These are phyloP conservation scores for Vollenhovia emeryi DNA, from an alignment of 1,140 invertebrate genomes.

Conservation along the genomic window DNA sequence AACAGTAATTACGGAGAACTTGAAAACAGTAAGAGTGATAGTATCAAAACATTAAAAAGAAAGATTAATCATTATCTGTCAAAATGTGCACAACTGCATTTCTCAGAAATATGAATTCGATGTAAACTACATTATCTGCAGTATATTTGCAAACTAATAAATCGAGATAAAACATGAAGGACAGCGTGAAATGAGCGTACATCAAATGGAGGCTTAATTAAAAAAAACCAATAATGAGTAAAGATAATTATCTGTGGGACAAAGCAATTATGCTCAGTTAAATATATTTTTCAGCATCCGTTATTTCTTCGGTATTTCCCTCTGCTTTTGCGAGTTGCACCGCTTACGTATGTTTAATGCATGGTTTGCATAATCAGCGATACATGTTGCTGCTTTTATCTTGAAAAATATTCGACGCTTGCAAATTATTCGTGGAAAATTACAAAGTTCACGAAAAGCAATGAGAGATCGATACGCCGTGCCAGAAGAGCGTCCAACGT, in stretches of 20 bases:
- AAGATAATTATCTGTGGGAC: neutral
- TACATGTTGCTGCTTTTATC: neutral
- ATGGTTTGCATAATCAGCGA: neutral
- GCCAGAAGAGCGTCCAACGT: neutral
- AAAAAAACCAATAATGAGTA: neutral
- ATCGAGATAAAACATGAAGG: neutral
- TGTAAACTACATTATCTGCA: neutral
- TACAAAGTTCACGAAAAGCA: conserved; percentile 14
- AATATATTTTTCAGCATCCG: neutral
- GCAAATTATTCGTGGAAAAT: neutral
- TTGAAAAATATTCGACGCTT: conserved; percentile 6
- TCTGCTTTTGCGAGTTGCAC: neutral
- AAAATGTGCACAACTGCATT: neutral
- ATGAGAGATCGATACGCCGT: neutral
- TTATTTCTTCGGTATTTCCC: neutral
- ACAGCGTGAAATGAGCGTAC: neutral
- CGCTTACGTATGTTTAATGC: neutral
- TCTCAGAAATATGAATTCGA: neutral
- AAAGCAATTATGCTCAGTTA: neutral
- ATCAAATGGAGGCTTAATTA: neutral
- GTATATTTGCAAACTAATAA: neutral
- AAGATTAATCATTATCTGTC: neutral
- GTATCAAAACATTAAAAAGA: neutral
- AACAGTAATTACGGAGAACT: neutral
- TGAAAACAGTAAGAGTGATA: neutral